phyloP scores from a whole-genome alignment of 2,113 vertebrate species.

The Himantopus leucocephalus region DNA sequence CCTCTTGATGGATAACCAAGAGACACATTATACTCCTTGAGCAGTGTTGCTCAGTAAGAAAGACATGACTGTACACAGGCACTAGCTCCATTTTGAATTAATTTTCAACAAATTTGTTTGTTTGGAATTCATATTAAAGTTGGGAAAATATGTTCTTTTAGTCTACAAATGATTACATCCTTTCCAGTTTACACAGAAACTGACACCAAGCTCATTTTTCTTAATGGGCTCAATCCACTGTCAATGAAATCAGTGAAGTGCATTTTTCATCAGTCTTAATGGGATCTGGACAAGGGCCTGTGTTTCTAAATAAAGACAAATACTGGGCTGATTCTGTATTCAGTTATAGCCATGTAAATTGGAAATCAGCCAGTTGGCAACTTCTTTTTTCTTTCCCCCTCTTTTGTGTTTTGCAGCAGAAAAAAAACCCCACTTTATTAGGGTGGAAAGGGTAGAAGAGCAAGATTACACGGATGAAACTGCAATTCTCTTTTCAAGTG shows the following conservation, averaged over 20 bases:
- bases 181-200: background rate
- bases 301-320: constrained; percentile 45
- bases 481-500: background rate
- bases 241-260: constrained; percentile 24
- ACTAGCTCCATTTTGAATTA: background rate
- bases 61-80: background rate
- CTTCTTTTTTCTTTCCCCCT: background rate
- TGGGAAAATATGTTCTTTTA: background rate
- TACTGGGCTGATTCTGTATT: background rate
- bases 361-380: constrained; percentile 30
- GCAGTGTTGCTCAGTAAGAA: background rate
- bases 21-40: background rate
- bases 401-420: background rate
- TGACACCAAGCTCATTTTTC: background rate
- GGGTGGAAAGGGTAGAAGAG: background rate
- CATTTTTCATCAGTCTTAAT: constrained; percentile 43
- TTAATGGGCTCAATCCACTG: background rate
- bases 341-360: background rate
- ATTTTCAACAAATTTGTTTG: background rate
- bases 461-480: background rate
- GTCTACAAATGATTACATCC: background rate
- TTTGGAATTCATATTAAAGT: background rate
- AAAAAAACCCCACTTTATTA: background rate
- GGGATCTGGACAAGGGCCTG: background rate
- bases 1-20: background rate